phyloP scores from a whole-genome alignment of 2,113 vertebrate species.

The Pelusios castaneus region DNA sequence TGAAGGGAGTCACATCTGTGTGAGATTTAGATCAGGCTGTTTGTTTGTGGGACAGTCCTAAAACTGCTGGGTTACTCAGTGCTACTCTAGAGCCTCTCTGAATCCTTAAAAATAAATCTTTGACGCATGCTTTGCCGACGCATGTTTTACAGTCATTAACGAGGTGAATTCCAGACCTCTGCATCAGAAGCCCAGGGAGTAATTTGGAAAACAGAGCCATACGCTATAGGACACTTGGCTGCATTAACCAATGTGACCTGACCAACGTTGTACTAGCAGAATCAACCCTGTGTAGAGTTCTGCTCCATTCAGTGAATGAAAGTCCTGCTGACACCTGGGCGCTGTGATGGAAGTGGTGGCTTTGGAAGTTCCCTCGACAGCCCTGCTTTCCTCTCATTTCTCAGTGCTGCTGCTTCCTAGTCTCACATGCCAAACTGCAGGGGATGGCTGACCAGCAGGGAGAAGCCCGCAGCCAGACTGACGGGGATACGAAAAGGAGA shows the following conservation, averaged over 20 bases:
- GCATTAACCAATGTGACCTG: not conserved
- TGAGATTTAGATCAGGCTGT: not conserved
- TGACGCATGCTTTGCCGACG: not conserved
- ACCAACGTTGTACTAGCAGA: not conserved
- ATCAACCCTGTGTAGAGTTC: not conserved
- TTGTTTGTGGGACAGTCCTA: not conserved
- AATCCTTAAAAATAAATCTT: not conserved
- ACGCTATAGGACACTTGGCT: not conserved
- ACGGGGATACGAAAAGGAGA: not conserved
- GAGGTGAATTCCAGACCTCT: not conserved
- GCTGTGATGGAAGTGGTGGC: not conserved
- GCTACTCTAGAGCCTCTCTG: not conserved
- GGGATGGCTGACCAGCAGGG: not conserved
- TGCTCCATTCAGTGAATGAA: not conserved
- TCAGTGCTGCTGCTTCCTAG: not conserved
- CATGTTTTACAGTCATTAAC: not conserved
- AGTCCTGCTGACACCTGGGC: not conserved
- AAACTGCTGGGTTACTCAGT: not conserved
- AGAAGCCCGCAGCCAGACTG: not conserved
- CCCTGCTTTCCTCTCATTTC: not conserved
- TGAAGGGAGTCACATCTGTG: not conserved
- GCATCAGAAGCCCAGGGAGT: not conserved
- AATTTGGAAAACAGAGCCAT: not conserved
- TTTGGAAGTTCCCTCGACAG: not conserved
- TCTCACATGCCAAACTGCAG: accelerated